Percentiles rank a stretch among this genome's conserved stretches.
These are phyloP conservation scores for Odontomyia ornata DNA, from an alignment of 2,888 invertebrate species.

Conservation along the genomic window DNA sequence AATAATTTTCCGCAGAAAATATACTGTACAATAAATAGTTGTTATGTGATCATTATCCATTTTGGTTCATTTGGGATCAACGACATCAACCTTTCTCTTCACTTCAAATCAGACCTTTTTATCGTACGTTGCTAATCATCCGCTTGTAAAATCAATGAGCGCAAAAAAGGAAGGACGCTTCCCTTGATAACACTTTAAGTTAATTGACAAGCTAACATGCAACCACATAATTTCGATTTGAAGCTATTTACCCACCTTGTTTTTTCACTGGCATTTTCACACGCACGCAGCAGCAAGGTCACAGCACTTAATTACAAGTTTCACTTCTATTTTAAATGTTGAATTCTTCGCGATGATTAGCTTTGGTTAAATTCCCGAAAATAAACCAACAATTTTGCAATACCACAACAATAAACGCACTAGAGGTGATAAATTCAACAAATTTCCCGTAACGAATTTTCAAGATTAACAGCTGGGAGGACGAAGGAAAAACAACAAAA, in stretches of 20 bases:
- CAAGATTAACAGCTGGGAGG: constrained; percentile 1
- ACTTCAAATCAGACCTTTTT: no score
- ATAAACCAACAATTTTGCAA: constrained; percentile 12
- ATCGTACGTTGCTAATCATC: no score
- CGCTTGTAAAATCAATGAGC: no score
- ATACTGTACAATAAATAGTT: no score
- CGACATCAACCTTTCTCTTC: no score
- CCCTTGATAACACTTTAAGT: not conserved
- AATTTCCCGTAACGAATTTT: constrained; percentile 18
- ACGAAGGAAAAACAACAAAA: not conserved
- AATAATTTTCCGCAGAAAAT: no score
- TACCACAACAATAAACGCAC: constrained; percentile 8
- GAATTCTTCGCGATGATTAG: not conserved
- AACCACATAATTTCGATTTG: not conserved
- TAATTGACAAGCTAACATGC: constrained; percentile 4
- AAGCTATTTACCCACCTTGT: constrained; percentile 28
- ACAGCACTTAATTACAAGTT: constrained; percentile 2
- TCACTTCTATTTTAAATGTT: not conserved
- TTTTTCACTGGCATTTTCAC: constrained; percentile 42
- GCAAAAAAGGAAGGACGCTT: no score
- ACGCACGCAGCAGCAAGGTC: constrained; percentile 20
- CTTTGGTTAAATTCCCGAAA: no score
- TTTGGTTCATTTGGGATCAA: no score
- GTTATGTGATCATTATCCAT: no score
- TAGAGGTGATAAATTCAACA: not conserved